Evolutionary conservation across 2,888 invertebrate genomes (phyloP).

Genomic region (Eupithecia centaureata): DNA sequence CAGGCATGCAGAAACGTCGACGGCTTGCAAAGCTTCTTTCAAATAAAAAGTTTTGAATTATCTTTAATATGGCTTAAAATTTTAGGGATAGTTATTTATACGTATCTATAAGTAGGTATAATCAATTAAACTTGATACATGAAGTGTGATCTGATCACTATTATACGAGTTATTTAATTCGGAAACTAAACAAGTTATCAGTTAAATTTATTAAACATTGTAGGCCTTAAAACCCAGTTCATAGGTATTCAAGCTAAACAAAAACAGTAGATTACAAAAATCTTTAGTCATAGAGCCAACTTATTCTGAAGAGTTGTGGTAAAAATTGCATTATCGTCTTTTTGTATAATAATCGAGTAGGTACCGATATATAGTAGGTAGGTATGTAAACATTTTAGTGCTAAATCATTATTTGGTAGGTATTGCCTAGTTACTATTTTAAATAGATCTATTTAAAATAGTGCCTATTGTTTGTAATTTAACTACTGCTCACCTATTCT

Average conservation of each 20-base stretch:
- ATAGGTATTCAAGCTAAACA: background rate
- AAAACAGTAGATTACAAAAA: conserved; percentile 11
- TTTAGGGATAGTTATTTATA: too few species aligned
- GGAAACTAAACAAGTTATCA: too few species aligned
- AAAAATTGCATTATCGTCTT: too few species aligned
- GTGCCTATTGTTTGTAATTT: background rate
- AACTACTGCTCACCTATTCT: background rate
- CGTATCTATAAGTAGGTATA: too few species aligned
- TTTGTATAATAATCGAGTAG: background rate
- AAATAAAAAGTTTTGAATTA: background rate
- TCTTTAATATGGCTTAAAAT: too few species aligned
- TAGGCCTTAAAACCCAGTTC: too few species aligned
- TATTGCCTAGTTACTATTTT: background rate
- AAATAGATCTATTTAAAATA: background rate
- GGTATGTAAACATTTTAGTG: background rate
- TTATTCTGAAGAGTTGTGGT: conserved; percentile 13
- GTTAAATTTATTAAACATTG: background rate
- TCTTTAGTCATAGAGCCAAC: conserved; percentile 18
- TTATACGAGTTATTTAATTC: too few species aligned
- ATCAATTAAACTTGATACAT: too few species aligned
- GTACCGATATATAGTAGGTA: too few species aligned
- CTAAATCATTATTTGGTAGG: background rate
- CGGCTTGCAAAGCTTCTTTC: conserved; percentile 41
- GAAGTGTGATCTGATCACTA: too few species aligned
- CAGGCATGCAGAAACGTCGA: conserved; percentile 59